Evolutionary conservation across 2,888 invertebrate species (phyloP).

Genomic region (Sialis fuliginosa): DNA sequence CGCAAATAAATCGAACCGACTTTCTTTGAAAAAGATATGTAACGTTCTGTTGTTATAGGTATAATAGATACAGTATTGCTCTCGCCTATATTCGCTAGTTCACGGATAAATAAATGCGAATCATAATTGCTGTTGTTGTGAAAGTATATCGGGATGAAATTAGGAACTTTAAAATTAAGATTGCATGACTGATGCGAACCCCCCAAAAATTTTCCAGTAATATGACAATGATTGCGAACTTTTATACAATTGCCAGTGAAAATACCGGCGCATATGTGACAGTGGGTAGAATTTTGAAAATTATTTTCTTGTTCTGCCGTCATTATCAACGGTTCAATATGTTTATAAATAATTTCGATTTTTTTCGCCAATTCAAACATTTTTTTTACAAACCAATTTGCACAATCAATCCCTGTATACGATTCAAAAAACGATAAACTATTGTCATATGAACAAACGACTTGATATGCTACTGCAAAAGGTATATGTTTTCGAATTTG

Average conservation of each 20-base stretch:
- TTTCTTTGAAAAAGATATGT: conserved; percentile 15
- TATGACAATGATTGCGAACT: conserved; percentile 15
- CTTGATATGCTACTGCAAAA: conserved; percentile 12
- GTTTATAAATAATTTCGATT: conserved; percentile 8
- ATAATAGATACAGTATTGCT: conserved; percentile 12
- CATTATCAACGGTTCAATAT: conserved; percentile 8
- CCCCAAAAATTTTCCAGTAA: conserved; percentile 14
- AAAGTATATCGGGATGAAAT: conserved; percentile 16
- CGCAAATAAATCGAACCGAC: conserved; percentile 8
- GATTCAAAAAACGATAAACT: conserved; percentile 9
- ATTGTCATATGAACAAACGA: conserved; percentile 13
- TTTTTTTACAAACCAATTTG: conserved; percentile 11
- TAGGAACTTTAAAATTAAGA: conserved; percentile 14
- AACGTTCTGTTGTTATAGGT: conserved; percentile 17
- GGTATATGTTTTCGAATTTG: conserved; percentile 9
- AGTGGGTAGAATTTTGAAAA: conserved; percentile 6
- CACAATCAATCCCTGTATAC: conserved; percentile 11
- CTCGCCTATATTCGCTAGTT: conserved; percentile 9
- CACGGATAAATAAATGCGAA: conserved; percentile 15
- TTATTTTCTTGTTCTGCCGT: background rate
- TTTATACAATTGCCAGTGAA: conserved; percentile 8
- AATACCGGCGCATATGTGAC: conserved; percentile 12
- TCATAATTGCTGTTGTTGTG: conserved; percentile 17
- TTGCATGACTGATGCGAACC: conserved; percentile 16
- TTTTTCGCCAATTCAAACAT: conserved; percentile 8